Percentiles rank a stretch among this genome's conserved stretches.
Evolutionary conservation across 2,797 vertebrate species (phyloP).

Genomic region (Anas bernieri): DNA sequence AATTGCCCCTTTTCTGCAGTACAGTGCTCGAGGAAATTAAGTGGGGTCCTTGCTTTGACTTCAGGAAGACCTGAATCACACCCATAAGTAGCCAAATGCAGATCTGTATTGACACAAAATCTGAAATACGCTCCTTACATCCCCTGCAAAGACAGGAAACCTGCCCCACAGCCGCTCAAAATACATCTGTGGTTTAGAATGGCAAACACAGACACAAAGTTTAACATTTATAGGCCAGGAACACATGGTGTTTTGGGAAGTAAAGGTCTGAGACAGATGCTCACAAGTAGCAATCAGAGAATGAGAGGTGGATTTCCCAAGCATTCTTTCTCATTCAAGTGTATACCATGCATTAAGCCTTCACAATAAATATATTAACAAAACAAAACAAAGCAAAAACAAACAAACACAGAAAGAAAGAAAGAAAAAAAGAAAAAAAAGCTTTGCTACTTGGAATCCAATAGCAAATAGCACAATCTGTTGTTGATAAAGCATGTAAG

Average conservation of each 20-base stretch:
- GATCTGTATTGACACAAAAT: background rate
- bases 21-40: background rate
- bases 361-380: background rate
- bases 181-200: background rate
- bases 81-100: background rate
- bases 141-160: background rate
- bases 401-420: too few relatives aligned
- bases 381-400: too few relatives aligned
- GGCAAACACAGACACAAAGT: background rate
- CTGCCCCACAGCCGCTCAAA: background rate
- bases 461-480: background rate
- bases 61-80: background rate
- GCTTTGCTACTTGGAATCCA: background rate
- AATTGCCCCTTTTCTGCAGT: background rate
- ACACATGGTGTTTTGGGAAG: background rate
- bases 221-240: conserved; percentile 5
- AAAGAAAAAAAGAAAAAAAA: too few relatives aligned
- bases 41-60: background rate
- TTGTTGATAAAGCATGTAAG: background rate
- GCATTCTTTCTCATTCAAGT: conserved; percentile 18
- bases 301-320: background rate
- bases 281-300: background rate
- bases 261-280: conserved; percentile 24
- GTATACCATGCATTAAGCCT: conserved; percentile 17
- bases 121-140: background rate